Evolutionary conservation across 2,113 vertebrate genomes (phyloP).

Genomic region (Larimichthys polyactis): DNA sequence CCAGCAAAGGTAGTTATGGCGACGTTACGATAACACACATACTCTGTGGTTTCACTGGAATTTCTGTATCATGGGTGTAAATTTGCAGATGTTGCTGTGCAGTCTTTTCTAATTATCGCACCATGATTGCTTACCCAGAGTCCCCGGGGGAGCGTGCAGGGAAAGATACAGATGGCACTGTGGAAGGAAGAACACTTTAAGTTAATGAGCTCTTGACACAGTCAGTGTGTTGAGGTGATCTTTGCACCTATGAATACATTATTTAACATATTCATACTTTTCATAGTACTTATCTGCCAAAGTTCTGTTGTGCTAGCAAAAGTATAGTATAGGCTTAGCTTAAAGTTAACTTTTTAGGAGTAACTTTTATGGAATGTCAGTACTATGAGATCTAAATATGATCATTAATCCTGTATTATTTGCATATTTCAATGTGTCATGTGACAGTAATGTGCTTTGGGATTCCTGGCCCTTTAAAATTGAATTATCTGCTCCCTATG

Average conservation of each 20-base stretch:
- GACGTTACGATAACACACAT: conserved; percentile 29
- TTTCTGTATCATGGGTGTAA: conserved; percentile 19
- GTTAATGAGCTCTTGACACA: neutral
- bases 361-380: neutral
- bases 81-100: conserved; percentile 27
- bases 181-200: neutral
- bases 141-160: conserved; percentile 7
- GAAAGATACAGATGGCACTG: conserved; percentile 2
- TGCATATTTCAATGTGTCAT: neutral
- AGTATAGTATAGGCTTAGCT: too few species aligned
- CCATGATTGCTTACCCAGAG: conserved; percentile 5
- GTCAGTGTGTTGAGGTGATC: neutral
- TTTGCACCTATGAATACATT: neutral
- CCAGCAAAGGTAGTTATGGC: conserved; percentile 27
- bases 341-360: too few species aligned
- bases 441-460: neutral
- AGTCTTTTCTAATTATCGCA: conserved; percentile 36
- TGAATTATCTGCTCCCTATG: neutral
- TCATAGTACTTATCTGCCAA: neutral
- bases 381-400: neutral
- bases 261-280: too few species aligned
- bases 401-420: neutral
- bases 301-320: too few species aligned
- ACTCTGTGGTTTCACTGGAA: conserved; percentile 15
- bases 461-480: neutral